phyloP scores from a whole-genome alignment of 2,113 vertebrate genomes.

The Saguinus midas region DNA sequence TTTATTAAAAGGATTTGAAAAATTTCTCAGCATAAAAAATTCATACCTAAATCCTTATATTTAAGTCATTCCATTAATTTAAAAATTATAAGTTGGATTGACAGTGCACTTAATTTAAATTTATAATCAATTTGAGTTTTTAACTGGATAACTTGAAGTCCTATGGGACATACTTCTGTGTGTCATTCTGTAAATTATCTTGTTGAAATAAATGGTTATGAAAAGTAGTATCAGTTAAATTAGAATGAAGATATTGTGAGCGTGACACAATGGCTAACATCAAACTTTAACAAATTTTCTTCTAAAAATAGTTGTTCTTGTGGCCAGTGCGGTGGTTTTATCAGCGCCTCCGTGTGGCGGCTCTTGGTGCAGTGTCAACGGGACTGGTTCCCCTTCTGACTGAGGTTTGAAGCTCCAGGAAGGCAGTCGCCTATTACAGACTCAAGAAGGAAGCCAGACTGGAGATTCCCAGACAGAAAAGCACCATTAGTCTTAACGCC shows the following conservation, averaged over 20 bases:
- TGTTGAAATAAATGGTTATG: neutral
- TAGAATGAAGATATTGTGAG: neutral
- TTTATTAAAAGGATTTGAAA: slow-evolving; percentile 78
- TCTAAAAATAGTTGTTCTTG: neutral
- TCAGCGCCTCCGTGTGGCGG: too few species aligned
- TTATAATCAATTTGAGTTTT: slow-evolving; percentile 12
- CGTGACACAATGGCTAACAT: neutral
- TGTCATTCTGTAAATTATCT: slow-evolving; percentile 39
- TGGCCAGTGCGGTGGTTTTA: too few species aligned
- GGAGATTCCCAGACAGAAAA: too few species aligned
- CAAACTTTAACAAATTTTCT: neutral
- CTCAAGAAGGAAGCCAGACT: too few species aligned
- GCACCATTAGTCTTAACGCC: too few species aligned
- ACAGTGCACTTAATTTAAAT: neutral
- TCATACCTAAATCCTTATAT: slow-evolving; percentile 57
- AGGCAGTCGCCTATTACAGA: too few species aligned
- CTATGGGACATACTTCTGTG: neutral
- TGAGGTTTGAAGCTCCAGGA: too few species aligned
- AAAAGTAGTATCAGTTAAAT: neutral
- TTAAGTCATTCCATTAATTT: slow-evolving; percentile 71
- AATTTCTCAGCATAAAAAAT: slow-evolving; percentile 59
- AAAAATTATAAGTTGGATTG: slow-evolving; percentile 43
- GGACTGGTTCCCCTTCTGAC: too few species aligned
- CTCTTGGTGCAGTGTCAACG: too few species aligned
- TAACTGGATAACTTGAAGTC: neutral